Base-by-base conservation (phyloP, 2,113 vertebrate species). In the Argyrosomus japonicus region DNA sequence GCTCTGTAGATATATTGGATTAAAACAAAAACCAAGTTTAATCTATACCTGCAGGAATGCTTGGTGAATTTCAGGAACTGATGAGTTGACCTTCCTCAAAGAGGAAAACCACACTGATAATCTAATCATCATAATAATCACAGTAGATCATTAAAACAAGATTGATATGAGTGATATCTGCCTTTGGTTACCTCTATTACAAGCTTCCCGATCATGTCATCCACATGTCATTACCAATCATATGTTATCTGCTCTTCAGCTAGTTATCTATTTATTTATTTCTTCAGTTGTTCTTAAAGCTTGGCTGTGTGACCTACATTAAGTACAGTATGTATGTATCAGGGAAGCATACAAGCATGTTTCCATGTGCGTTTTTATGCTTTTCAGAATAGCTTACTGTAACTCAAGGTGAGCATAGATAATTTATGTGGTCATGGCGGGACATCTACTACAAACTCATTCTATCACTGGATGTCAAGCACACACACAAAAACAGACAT, bases 371-470 rank as follows among this genome's bases (percentile, higher is more conserved):
- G 27, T 65, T 61, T 57, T 36, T n/a, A 19, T 51, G 43, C 27
- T 57, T 75, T 21, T 54, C 6, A 23, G 43, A 74, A 77, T 51
- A 76, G 40, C 36, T 50, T 5, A 29, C 57, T 58, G 14, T 23
- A 50, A 72, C 48, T 73, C 21, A 68, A 83, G 73, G 77, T 78
- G 70, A 62, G 68, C 47, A 77, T 83, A 6, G 29, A 83, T 83
- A 69, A 90, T 88, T 54, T 3, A 85, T 87, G 58, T 57, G 53
- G 36, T 68, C 40, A 69, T 56, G 68, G 54, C 1, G 4, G 68
- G 56, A 15, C 69, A 73, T 82, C 40, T 58, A 56, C 77, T 50
- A 9, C 78, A n/a, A 70, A 58, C 19, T 53, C 40, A 25, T 75
- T 77, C 62, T 63, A 60, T 80, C 17, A 3, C 27, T 51, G 68